Evolutionary conservation across 30 jellyfish, hydroid and myxozoan species (phyloP).

Genomic region (Clytia hemisphaerica): DNA sequence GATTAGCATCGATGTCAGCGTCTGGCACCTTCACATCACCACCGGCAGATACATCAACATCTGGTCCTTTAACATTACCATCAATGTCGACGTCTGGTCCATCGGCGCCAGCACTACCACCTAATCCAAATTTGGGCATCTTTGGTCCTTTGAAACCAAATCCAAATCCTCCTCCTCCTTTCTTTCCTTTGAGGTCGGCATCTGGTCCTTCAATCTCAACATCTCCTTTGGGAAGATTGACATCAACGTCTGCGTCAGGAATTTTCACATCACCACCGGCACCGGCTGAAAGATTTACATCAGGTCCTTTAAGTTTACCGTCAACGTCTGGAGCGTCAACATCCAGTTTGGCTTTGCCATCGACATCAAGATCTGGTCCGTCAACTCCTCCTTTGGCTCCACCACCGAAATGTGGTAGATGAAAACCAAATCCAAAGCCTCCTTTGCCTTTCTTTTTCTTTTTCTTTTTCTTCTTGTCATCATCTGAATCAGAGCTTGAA

Average conservation of each 20-base stretch:
- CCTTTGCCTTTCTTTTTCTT: slow-evolving; percentile 8
- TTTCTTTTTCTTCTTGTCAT: slow-evolving; percentile 7
- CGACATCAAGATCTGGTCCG: not conserved
- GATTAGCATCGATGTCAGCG: no score
- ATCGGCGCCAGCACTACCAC: no score
- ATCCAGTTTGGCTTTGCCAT: slow-evolving; percentile 2
- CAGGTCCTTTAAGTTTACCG: not conserved
- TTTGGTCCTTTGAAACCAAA: no score
- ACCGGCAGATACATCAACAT: no score
- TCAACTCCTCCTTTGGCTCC: not conserved
- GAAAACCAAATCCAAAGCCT: not conserved
- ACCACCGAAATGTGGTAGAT: not conserved
- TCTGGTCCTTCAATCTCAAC: not conserved
- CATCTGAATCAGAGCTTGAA: slow-evolving; percentile 9
- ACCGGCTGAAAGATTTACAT: not conserved
- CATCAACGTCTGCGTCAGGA: no score
- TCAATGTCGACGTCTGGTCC: no score
- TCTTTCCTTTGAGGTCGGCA: not conserved
- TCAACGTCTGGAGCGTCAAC: not conserved
- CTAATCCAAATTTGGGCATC: no score
- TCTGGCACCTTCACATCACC: no score
- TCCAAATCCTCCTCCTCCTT: not conserved
- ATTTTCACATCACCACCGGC: slow-evolving; percentile 5
- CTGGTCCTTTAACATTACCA: no score
- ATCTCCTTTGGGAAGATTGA: not conserved